Base-by-base conservation (phyloP, 64 coral and sea anemone species). In the Pachyseris speciosa region DNA sequence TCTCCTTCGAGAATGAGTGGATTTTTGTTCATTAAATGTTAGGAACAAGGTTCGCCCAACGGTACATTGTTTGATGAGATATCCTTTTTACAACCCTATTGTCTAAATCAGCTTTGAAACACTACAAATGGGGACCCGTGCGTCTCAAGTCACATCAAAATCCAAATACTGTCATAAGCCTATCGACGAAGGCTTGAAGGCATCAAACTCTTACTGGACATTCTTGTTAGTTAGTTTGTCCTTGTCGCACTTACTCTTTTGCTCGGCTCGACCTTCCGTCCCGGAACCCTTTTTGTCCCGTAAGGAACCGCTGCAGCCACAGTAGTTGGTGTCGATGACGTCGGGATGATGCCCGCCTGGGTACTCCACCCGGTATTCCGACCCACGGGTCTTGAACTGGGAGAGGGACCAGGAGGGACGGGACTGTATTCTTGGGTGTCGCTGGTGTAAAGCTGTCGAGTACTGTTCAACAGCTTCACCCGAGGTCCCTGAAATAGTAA, bases 381-480 rank as follows among this genome's bases (percentile, higher is more conserved):
- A 42, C 88, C 76, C 1, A 83, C 88, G 1, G 88, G 88, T 27
- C 88, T 67, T 48, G 83, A 37, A 27, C 48, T 32, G 24, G 88
- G 75, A 10, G 87, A 83, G 36, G 75, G 63, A 5, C 58, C 64
- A 36, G 88, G 42, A 0, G 88, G 57, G 45, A 66, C 41, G 8
- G 88, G 13, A 33, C 31, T 77, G 58, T 83, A 91, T 64, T 91
- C 88, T 43, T 51, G 63, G 22, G 65, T 64, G 40, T 91, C 88
- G 77, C 53, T 63, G 75, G 74, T 64, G 29, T 83, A 91, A 33
- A 91, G 39, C 51, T 78, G 74, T 2, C 88, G 75, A 51, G 88
- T 91, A 32, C 88, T 91, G 59, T 83, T 91, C 9, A 91, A 67
- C 10, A 91, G 64, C 29, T 91, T 91, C 17, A 91, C 88, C 9